Conservation (phyloP, 2,797 vertebrate species). For the Furcifer pardalis region DNA sequence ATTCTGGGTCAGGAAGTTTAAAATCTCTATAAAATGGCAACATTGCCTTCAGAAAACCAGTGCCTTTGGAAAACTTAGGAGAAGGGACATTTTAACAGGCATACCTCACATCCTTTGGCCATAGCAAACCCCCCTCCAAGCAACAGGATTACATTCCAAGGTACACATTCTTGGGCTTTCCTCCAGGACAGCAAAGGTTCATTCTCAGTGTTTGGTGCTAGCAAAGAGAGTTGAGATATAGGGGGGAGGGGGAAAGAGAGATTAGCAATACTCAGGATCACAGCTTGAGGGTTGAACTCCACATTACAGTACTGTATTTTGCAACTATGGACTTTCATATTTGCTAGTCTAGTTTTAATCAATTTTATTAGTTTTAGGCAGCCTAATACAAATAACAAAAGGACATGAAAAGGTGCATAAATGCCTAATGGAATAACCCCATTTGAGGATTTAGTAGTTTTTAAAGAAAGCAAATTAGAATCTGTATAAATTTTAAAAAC, state of each 20-base stretch:
- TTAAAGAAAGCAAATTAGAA: neutral
- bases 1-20: neutral
- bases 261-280: neutral
- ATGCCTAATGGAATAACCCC: neutral
- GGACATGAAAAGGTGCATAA: neutral
- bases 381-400: neutral
- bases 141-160: slow-evolving; percentile 95
- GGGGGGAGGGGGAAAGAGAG: neutral
- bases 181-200: slow-evolving; percentile 92
- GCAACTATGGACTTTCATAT: neutral
- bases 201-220: slow-evolving; percentile 86
- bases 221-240: slow-evolving; percentile 40
- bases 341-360: too few species aligned
- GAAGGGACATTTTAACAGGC: neutral
- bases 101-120: slow-evolving; percentile 96
- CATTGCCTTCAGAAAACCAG: too few species aligned
- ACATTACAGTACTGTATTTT: slow-evolving; percentile 9
- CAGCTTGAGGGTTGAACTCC: neutral
- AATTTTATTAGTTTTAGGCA: too few species aligned
- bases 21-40: neutral
- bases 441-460: neutral
- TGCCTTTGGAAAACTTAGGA: neutral
- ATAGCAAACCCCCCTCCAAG: slow-evolving; percentile 97
- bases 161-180: slow-evolving; percentile 90
- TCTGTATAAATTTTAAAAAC: neutral